These are phyloP conservation scores for Atherinomorus stipes DNA, from an alignment of 2,113 vertebrate species.

Conservation along the genomic window DNA sequence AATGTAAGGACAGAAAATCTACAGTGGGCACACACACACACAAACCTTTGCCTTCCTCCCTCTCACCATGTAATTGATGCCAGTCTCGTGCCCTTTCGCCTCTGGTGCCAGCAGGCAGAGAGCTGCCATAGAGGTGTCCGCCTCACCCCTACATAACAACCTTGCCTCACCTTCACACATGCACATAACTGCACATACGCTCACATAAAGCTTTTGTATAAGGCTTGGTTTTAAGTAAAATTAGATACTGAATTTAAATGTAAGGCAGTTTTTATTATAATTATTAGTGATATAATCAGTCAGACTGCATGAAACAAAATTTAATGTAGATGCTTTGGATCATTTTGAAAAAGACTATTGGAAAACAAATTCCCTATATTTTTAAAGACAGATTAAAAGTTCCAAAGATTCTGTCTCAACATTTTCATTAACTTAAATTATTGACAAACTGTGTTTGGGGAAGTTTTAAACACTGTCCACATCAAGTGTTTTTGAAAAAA, in stretches of 20 bases:
- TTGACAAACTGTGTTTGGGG: too few relatives aligned
- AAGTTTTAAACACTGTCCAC: too few relatives aligned
- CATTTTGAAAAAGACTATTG: too few relatives aligned
- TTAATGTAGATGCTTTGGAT: too few relatives aligned
- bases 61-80: slow-evolving; percentile 71
- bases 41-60: slow-evolving; percentile 15
- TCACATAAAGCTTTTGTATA: not conserved
- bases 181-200: slow-evolving; percentile 10
- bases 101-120: slow-evolving; percentile 73
- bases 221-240: not conserved
- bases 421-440: too few relatives aligned
- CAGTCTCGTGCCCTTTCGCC: slow-evolving; percentile 78
- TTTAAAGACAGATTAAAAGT: too few relatives aligned
- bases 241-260: not conserved
- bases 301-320: too few relatives aligned
- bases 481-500: too few relatives aligned
- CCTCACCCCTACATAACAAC: slow-evolving; percentile 77
- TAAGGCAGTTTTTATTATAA: not conserved
- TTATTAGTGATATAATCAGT: not conserved
- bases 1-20: slow-evolving; percentile 23
- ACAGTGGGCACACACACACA: slow-evolving; percentile 16
- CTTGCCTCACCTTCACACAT: slow-evolving; percentile 82
- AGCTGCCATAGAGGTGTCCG: slow-evolving; percentile 73
- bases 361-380: too few relatives aligned
- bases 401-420: too few relatives aligned